Evolutionary conservation across 2,797 vertebrate species (phyloP).

Genomic region (Cetoscarus ocellatus): DNA sequence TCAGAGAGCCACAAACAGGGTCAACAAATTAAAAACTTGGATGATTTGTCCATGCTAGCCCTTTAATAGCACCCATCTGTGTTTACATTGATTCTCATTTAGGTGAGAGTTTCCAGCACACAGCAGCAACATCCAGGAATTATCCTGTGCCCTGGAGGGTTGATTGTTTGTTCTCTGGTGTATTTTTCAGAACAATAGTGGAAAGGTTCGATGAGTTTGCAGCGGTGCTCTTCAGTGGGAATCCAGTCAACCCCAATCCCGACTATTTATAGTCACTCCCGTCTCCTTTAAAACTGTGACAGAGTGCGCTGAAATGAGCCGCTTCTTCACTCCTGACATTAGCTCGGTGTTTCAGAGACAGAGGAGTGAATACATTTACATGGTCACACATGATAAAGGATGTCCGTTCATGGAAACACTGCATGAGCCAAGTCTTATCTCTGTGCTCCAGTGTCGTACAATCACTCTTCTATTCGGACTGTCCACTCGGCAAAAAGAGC

Average conservation of each 20-base stretch:
- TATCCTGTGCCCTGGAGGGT: not conserved
- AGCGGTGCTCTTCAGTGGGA: slow-evolving; percentile 1
- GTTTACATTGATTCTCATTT: too few relatives aligned
- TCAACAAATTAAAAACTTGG: too few relatives aligned
- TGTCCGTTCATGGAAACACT: slow-evolving; percentile 25
- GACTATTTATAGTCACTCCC: slow-evolving; percentile 21
- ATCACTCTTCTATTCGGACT: slow-evolving; percentile 57
- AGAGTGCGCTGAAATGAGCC: slow-evolving; percentile 7
- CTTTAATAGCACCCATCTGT: too few relatives aligned
- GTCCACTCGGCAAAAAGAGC: slow-evolving; percentile 49
- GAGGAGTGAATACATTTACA: slow-evolving; percentile 31
- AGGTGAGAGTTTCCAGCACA: too few relatives aligned
- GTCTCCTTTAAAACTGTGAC: slow-evolving; percentile 14
- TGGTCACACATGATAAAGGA: slow-evolving; percentile 34
- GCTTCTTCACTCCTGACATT: slow-evolving; percentile 3
- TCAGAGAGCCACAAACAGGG: too few relatives aligned
- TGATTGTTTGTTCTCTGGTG: not conserved
- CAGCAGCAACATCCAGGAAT: not conserved
- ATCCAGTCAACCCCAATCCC: slow-evolving; percentile 6
- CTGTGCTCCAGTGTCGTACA: not conserved
- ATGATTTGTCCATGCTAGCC: too few relatives aligned
- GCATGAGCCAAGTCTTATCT: slow-evolving; percentile 54
- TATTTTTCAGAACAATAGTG: not conserved
- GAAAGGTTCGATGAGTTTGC: not conserved
- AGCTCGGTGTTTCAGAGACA: not conserved